A percentile compares a stretch with the other conserved stretches of the same genome.
Conservation (phyloP, 2,113 vertebrate species). For the Microcebus murinus region DNA sequence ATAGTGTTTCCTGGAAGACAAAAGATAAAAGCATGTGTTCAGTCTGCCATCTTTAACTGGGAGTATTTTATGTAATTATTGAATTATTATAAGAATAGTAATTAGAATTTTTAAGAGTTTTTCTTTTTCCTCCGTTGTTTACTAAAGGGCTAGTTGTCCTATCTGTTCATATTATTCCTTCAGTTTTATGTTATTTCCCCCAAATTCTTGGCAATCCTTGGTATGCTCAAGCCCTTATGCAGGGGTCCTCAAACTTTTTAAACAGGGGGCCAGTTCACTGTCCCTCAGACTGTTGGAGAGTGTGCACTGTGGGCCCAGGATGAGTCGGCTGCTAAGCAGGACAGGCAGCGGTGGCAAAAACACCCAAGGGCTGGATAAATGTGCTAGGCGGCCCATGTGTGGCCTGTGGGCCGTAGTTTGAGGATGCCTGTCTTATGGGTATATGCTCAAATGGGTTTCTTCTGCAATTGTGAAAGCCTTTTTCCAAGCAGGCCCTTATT, state of each 20-base stretch:
- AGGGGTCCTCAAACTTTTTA: no score
- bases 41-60: not conserved
- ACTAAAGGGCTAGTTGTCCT: not conserved
- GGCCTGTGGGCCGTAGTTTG: no score
- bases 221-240: not conserved
- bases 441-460: not conserved
- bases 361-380: no score
- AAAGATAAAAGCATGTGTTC: not conserved
- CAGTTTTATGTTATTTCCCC: slow-evolving; percentile 32
- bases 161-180: slow-evolving; percentile 23
- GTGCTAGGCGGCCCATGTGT: no score
- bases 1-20: not conserved
- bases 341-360: no score
- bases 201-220: slow-evolving; percentile 3
- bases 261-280: no score
- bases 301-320: no score
- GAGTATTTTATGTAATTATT: slow-evolving; percentile 11
- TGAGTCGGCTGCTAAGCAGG: no score
- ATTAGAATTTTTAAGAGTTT: slow-evolving; percentile 4
- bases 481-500: not conserved
- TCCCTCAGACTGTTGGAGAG: no score
- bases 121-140: not conserved
- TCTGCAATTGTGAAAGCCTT: not conserved
- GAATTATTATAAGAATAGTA: slow-evolving; percentile 1
- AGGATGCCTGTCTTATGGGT: not conserved